Evolutionary conservation across 2,797 vertebrate genomes (phyloP).

Genomic region (Enteromius mattozi): DNA sequence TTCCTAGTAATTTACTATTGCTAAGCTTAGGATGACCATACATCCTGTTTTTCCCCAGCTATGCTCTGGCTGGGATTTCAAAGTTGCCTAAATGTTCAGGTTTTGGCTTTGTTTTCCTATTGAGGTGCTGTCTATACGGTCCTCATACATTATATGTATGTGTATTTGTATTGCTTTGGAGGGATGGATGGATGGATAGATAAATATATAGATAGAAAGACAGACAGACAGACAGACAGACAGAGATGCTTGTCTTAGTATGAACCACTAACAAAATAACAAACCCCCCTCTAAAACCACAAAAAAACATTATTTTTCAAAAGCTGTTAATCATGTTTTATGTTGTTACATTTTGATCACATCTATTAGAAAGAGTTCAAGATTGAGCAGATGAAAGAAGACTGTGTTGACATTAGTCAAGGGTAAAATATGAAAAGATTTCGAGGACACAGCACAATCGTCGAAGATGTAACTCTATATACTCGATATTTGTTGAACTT

Average conservation of each 20-base stretch:
- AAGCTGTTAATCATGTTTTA: neutral
- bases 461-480: slow-evolving; percentile 35
- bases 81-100: neutral
- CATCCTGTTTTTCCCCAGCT: neutral
- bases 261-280: neutral
- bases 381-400: neutral
- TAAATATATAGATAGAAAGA: neutral
- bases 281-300: neutral
- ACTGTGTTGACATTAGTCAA: neutral
- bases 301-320: too few relatives aligned
- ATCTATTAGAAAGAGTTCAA: neutral
- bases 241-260: neutral
- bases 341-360: neutral
- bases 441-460: slow-evolving; percentile 37
- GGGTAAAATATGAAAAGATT: slow-evolving; percentile 12
- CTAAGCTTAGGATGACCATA: neutral
- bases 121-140: neutral
- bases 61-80: neutral
- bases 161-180: neutral
- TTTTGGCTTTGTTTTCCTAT: neutral
- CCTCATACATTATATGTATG: neutral
- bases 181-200: neutral
- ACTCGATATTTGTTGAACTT: slow-evolving; percentile 54
- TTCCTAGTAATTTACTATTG: neutral
- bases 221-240: neutral